A percentile compares a stretch with the other conserved stretches of the same genome.
phyloP scores from a whole-genome alignment of 2,797 vertebrate species.

The Phylloscopus collybita region DNA sequence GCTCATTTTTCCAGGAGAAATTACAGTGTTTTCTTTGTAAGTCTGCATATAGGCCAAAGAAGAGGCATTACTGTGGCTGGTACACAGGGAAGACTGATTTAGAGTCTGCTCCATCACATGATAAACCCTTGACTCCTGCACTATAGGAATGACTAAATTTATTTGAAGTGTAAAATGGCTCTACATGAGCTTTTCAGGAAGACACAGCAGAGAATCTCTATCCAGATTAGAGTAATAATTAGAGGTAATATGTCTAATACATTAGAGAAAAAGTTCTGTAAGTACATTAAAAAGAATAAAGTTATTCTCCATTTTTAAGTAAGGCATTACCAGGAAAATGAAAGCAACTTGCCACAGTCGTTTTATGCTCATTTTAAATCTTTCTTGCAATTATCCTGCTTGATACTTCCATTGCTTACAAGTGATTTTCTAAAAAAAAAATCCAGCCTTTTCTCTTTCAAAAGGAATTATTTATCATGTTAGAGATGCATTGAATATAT shows the following conservation, averaged over 20 bases:
- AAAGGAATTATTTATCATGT: slow-evolving; percentile 30
- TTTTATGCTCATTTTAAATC: slow-evolving; percentile 27
- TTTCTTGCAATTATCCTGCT: slow-evolving; percentile 30
- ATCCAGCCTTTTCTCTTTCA: background rate
- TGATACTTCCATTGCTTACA: background rate
- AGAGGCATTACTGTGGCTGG: background rate
- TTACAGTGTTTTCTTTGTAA: background rate
- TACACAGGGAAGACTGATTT: background rate
- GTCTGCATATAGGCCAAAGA: background rate
- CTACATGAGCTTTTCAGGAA: background rate
- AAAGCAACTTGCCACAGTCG: background rate
- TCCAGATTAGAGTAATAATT: slow-evolving; percentile 13
- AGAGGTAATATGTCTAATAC: background rate
- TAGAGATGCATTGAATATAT: slow-evolving; percentile 1
- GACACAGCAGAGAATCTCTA: background rate
- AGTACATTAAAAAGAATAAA: background rate
- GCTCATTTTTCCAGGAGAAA: background rate
- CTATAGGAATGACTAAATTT: background rate
- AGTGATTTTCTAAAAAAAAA: background rate
- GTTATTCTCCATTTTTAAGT: background rate
- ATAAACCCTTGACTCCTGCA: background rate
- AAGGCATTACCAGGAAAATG: slow-evolving; percentile 11
- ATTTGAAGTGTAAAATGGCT: background rate
- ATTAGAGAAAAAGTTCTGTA: background rate
- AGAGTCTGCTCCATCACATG: background rate